phyloP scores from a whole-genome alignment of 2,797 vertebrate species.

The Platalea minor region DNA sequence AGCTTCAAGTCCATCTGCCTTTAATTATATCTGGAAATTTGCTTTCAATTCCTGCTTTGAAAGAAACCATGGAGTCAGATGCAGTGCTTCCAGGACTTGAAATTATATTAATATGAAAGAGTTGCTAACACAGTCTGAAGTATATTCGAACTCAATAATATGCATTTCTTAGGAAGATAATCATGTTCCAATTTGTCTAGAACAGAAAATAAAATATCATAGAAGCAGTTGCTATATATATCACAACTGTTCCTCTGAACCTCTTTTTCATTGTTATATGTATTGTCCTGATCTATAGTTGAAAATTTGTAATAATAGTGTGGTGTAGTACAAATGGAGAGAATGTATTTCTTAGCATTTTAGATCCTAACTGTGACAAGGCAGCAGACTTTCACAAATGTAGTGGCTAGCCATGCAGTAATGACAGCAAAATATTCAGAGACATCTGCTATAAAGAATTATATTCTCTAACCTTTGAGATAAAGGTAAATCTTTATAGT shows the following conservation, averaged over 20 bases:
- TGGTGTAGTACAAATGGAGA: neutral
- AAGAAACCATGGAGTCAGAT: neutral
- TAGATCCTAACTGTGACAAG: neutral
- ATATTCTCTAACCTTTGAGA: neutral
- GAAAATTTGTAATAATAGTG: neutral
- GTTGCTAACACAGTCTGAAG: neutral
- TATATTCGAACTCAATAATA: neutral
- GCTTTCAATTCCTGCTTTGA: neutral
- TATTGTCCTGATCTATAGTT: neutral
- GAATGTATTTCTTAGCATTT: neutral
- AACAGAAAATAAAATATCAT: neutral
- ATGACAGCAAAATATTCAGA: neutral
- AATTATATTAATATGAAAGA: neutral
- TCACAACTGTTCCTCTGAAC: neutral
- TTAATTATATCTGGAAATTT: neutral
- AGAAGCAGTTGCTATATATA: neutral
- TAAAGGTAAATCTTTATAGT: neutral
- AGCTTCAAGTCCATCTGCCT: neutral
- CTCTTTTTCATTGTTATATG: neutral
- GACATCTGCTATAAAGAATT: neutral
- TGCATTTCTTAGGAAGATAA: neutral
- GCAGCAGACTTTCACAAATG: neutral
- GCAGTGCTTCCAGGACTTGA: neutral
- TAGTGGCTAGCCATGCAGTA: neutral
- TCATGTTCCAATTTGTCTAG: neutral